Base-by-base conservation (phyloP, 2,888 invertebrate species). In the Xestia c-nigrum region DNA sequence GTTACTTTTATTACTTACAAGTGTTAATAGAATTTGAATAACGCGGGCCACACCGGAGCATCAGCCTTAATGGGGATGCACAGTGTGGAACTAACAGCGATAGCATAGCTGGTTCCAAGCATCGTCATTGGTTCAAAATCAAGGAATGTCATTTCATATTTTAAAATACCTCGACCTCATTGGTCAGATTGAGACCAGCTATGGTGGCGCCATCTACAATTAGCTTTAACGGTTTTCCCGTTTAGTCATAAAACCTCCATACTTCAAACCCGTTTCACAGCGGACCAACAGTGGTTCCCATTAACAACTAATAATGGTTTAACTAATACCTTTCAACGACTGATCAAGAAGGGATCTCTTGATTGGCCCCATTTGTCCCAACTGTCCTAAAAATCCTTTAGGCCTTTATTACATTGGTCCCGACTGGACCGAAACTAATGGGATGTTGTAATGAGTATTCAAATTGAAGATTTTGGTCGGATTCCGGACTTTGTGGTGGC, bases 371-470 rank as follows among this genome's bases (percentile, higher is more conserved):
- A 52, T 64, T 64, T 65, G 40, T 52, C 61, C 14, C 43, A 64
- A 61, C 21, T 63, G 66, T 43, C 40, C 47, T 61, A 65, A 43
- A 61, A 57, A 24, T 38, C 69, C 73, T 77, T 78, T 78, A 72
- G 4, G 64, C 43, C 64, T 14, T 64, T 64, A 64, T 64, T 72
- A 76, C 68, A 64, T 72, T 47, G 59, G 47, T 50, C 72, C 71
- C 61, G 10, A 19, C 38, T 50, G 52, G 59, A 76, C 38, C 38
- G 40, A 55, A 52, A 86, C 66, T 68, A 74, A 71, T 68, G 52
- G 19, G 46, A 74, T 59, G 52, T 74, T 68, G 64, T 79, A 82
- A 84, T 84, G 9, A 64, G 16, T 74, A 71, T 84, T 74, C 74
- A 74, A 84, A 82, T 73, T 74, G 38, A 24, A 38, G 31, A 40